phyloP scores from a whole-genome alignment of 2,888 invertebrate genomes.

The Dendrolimus houi region DNA sequence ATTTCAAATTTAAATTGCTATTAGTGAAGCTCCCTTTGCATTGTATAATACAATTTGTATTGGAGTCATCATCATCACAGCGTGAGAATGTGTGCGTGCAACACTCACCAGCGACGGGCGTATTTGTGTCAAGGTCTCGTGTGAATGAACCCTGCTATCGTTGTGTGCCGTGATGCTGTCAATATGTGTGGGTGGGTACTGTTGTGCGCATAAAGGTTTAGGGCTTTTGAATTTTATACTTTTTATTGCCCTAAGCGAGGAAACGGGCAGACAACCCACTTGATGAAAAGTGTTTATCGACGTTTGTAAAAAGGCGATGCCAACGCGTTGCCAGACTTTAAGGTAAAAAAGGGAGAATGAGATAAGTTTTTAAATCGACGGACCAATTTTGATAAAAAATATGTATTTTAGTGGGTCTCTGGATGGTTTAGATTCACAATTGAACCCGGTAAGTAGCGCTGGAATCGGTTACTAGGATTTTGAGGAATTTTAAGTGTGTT shows the following conservation, averaged over 20 bases:
- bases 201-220: background rate
- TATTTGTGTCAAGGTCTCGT: background rate
- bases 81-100: background rate
- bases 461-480: too few relatives aligned
- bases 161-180: background rate
- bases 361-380: background rate
- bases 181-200: background rate
- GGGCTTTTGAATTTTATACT: background rate
- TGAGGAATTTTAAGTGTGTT: too few relatives aligned
- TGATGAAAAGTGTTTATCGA: too few relatives aligned
- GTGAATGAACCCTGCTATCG: constrained; percentile 3
- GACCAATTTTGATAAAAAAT: background rate
- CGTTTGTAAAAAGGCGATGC: too few relatives aligned
- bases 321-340: too few relatives aligned
- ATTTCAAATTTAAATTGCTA: too few relatives aligned
- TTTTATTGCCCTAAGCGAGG: background rate
- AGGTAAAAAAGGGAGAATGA: background rate
- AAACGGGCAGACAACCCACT: too few relatives aligned
- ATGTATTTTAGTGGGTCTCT: too few relatives aligned
- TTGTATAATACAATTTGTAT: too few relatives aligned
- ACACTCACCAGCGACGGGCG: constrained; percentile 6
- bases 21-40: too few relatives aligned
- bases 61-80: background rate
- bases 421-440: too few relatives aligned
- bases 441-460: too few relatives aligned